These are phyloP conservation scores for Cossypha dichroa DNA, from an alignment of 2,797 vertebrate genomes.

Conservation along the genomic window DNA sequence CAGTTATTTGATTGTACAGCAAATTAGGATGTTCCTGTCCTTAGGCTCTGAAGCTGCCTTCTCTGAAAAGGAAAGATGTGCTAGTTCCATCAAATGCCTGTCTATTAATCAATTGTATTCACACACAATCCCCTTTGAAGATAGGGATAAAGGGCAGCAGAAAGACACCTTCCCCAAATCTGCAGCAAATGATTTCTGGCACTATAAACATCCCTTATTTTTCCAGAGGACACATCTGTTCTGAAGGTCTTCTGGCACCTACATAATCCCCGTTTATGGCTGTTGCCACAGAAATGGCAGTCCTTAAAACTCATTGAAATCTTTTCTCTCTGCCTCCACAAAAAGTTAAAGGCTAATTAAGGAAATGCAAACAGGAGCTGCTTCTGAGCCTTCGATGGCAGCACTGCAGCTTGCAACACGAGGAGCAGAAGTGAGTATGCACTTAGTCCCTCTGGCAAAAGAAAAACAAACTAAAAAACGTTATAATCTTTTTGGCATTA, in stretches of 20 bases:
- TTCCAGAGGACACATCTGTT: not conserved
- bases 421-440: not conserved
- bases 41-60: not conserved
- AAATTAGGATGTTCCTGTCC: constrained; percentile 1
- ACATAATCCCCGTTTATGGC: not conserved
- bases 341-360: constrained; percentile 32
- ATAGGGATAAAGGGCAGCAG: not conserved
- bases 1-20: not conserved
- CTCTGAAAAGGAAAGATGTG: not conserved
- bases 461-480: not conserved
- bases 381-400: not conserved
- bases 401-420: not conserved
- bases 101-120: constrained; percentile 1
- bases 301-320: not conserved
- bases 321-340: not conserved
- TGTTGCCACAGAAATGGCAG: not conserved
- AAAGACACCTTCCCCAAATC: not conserved
- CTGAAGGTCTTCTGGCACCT: not conserved
- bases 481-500: constrained; percentile 7
- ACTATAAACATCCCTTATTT: not conserved
- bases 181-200: not conserved
- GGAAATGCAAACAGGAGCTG: constrained; percentile 1
- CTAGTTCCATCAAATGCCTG: not conserved
- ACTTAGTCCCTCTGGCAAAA: constrained; percentile 11
- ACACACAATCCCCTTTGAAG: constrained; percentile 1